Percentiles rank a stretch among this genome's conserved stretches.
phyloP scores from a whole-genome alignment of 64 coral and sea anemone species.

The Dendronephthya gigantea region DNA sequence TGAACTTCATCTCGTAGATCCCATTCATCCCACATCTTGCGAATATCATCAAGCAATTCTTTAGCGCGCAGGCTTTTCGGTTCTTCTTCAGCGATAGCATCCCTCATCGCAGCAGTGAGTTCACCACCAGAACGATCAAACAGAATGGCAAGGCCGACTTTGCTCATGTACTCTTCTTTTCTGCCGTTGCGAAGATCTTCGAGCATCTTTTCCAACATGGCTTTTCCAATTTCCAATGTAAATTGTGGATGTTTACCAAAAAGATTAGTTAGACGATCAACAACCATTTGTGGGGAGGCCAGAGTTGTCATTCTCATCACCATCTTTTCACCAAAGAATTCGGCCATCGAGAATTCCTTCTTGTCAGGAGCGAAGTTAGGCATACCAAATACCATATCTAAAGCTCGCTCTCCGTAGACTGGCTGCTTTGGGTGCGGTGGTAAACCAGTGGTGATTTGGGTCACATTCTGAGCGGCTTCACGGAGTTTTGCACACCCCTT shows the following conservation, averaged over 20 bases:
- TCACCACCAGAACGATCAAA: conserved; percentile 47
- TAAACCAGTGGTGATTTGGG: neutral
- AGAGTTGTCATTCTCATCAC: conserved; percentile 28
- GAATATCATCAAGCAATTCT: conserved; percentile 1
- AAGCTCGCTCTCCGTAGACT: conserved; percentile 14
- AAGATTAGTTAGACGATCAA: conserved; percentile 17
- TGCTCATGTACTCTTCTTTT: conserved; percentile 50
- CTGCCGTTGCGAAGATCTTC: conserved; percentile 42
- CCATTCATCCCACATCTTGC: conserved; percentile 13
- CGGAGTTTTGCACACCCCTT: neutral
- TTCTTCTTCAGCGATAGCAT: conserved; percentile 2
- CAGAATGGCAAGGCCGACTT: conserved; percentile 24
- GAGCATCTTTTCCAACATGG: conserved; percentile 37
- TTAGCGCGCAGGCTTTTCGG: neutral
- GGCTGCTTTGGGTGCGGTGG: neutral
- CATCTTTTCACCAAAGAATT: conserved; percentile 37
- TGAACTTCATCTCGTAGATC: neutral
- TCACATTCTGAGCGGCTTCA: neutral
- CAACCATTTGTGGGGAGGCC: conserved; percentile 25
- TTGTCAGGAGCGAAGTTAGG: conserved; percentile 13
- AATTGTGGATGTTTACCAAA: conserved; percentile 38
- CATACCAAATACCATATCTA: conserved; percentile 16
- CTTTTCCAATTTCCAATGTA: conserved; percentile 9
- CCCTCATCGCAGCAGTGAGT: neutral
- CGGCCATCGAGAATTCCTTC: conserved; percentile 25